Evolutionary conservation across 2,113 vertebrate species (phyloP).

Genomic region (Dasypus novemcinctus): DNA sequence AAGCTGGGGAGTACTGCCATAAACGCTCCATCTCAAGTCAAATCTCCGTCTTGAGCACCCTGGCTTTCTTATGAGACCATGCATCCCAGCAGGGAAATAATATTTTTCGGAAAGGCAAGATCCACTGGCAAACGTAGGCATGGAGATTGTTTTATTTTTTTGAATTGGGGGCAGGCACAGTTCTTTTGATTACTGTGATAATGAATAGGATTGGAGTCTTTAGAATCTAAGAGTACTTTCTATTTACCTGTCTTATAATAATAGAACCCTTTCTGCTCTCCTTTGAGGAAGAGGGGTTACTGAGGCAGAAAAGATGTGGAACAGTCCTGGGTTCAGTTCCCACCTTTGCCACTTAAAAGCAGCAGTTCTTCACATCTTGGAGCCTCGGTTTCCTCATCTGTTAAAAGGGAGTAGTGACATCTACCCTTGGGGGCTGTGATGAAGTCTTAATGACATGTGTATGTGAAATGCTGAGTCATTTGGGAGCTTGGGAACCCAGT

Average conservation of each 20-base stretch:
- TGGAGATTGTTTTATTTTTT: neutral
- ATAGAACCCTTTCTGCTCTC: neutral
- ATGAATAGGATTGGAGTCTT: neutral
- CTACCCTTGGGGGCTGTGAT: neutral
- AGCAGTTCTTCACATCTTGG: neutral
- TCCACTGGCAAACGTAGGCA: neutral
- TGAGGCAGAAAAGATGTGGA: neutral
- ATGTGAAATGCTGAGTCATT: neutral
- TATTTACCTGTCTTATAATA: neutral
- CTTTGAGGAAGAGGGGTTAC: neutral
- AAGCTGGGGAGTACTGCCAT: neutral
- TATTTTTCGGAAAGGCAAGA: neutral
- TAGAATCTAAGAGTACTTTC: neutral
- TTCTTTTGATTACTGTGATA: neutral
- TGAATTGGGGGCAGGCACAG: neutral
- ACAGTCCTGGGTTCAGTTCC: neutral
- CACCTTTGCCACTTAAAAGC: neutral
- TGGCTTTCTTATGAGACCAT: neutral
- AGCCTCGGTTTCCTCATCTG: neutral
- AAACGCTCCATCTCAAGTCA: neutral
- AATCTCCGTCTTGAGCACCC: neutral
- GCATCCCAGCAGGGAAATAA: neutral
- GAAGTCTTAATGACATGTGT: neutral
- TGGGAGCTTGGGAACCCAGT: neutral
- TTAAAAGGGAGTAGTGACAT: neutral